Conservation (phyloP, 37 sponge, comb jelly and placozoan species). For the Axinella damicornis region DNA sequence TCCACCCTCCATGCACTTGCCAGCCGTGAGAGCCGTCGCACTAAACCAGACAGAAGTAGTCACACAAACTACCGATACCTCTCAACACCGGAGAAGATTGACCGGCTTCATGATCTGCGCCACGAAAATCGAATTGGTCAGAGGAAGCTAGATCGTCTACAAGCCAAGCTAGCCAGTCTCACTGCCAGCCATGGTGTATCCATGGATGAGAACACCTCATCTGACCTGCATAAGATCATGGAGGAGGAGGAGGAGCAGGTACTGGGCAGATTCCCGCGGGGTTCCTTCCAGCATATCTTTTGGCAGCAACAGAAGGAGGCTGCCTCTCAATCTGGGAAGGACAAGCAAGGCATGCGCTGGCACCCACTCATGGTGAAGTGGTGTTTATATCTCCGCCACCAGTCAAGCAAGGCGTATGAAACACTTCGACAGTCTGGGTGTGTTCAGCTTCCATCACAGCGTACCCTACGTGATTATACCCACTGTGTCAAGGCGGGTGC, state of each 20-base stretch:
- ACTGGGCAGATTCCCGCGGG: neutral
- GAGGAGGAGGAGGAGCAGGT: neutral
- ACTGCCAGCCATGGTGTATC: neutral
- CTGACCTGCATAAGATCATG: neutral
- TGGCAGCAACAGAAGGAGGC: conserved; percentile 37
- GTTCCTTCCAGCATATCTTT: conserved; percentile 38
- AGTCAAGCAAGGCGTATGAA: conserved; percentile 53
- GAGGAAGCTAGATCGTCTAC: neutral
- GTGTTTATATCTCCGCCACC: conserved; percentile 54
- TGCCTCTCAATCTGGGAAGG: neutral
- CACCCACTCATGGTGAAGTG: conserved; percentile 55
- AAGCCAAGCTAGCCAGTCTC: neutral
- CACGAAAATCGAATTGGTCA: neutral
- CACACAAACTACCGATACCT: conserved; percentile 18
- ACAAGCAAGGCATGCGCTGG: conserved; percentile 32
- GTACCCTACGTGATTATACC: conserved; percentile 63
- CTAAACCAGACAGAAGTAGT: neutral
- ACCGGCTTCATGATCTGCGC: conserved; percentile 1
- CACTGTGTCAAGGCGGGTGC: conserved; percentile 23
- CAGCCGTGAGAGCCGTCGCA: neutral
- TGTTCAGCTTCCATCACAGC: conserved; percentile 34
- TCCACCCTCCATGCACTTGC: neutral
- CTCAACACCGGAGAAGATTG: neutral
- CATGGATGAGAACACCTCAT: neutral
- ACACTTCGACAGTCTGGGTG: conserved; percentile 14